phyloP scores from a whole-genome alignment of 2,888 invertebrate genomes.

The Alloscopus bannaensis region DNA sequence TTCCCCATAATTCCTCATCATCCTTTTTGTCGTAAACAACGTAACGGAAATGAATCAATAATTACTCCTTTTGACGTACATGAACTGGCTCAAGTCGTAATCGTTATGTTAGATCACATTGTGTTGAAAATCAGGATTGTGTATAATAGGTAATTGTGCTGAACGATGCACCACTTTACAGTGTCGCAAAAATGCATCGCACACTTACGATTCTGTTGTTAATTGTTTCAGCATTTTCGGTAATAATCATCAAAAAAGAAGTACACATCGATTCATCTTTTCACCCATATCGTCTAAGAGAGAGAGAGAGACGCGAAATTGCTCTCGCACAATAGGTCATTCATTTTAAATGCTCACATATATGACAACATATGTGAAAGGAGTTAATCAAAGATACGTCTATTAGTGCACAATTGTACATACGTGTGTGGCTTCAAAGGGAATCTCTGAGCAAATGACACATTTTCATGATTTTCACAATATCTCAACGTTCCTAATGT shows the following conservation, averaged over 20 bases:
- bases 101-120: neutral
- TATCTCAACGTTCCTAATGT: no score
- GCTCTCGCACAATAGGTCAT: neutral
- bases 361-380: no score
- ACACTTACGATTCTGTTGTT: conserved; percentile 19
- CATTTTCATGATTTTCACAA: no score
- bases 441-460: no score
- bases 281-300: no score
- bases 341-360: no score
- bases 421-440: no score
- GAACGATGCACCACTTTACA: conserved; percentile 14
- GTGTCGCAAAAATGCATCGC: neutral
- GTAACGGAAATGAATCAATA: conserved; percentile 55
- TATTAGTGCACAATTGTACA: no score
- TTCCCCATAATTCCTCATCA: conserved; percentile 27
- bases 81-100: conserved; percentile 18
- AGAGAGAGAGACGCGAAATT: no score
- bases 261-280: neutral
- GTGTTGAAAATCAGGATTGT: neutral
- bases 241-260: conserved; percentile 13
- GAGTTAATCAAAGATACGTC: neutral
- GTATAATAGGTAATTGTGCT: conserved; percentile 11
- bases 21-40: conserved; percentile 33
- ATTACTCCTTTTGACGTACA: conserved; percentile 20
- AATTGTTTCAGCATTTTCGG: conserved; percentile 37